These are phyloP conservation scores for Sparidentex hasta DNA, from an alignment of 2,797 vertebrate genomes.

Conservation along the genomic window DNA sequence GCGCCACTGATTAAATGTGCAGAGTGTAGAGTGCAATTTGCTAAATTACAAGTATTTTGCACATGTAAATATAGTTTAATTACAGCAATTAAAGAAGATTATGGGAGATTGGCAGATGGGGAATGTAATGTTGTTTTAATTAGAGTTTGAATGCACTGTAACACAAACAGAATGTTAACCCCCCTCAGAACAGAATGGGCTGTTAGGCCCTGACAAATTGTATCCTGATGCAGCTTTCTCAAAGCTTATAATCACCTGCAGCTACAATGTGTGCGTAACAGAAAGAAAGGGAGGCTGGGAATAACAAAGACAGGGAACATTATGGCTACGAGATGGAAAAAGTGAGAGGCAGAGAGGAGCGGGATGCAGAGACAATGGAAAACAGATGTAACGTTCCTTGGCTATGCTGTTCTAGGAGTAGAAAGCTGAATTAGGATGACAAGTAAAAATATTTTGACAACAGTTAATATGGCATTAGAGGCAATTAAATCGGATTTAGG, in stretches of 20 bases:
- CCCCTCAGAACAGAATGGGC: constrained; percentile 93
- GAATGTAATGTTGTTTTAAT: constrained; percentile 99
- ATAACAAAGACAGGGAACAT: constrained; percentile 68
- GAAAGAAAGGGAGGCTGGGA: constrained; percentile 57
- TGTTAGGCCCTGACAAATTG: constrained; percentile 91
- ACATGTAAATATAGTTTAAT: constrained; percentile 99
- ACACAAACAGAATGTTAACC: constrained; percentile 99
- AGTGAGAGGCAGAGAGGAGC: constrained; percentile 65
- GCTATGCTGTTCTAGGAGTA: constrained; percentile 64
- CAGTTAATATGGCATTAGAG: constrained; percentile 84
- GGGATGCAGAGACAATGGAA: constrained; percentile 72
- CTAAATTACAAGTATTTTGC: constrained; percentile 99
- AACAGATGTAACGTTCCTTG: constrained; percentile 76
- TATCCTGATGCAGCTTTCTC: constrained; percentile 85
- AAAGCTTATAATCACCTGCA: constrained; percentile 87
- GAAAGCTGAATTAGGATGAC: constrained; percentile 79
- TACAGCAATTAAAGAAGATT: constrained; percentile 99
- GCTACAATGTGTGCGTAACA: constrained; percentile 68
- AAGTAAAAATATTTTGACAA: constrained; percentile 87
- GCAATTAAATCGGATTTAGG: constrained; percentile 83
- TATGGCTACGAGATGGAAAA: constrained; percentile 70
- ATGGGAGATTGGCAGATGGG: constrained; percentile 99
- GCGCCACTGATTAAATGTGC: constrained; percentile 99
- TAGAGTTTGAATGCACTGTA: constrained; percentile 99
- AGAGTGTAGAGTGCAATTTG: constrained; percentile 99